Base-by-base conservation (phyloP, 2,888 invertebrate genomes). In the Cephus runcator region DNA sequence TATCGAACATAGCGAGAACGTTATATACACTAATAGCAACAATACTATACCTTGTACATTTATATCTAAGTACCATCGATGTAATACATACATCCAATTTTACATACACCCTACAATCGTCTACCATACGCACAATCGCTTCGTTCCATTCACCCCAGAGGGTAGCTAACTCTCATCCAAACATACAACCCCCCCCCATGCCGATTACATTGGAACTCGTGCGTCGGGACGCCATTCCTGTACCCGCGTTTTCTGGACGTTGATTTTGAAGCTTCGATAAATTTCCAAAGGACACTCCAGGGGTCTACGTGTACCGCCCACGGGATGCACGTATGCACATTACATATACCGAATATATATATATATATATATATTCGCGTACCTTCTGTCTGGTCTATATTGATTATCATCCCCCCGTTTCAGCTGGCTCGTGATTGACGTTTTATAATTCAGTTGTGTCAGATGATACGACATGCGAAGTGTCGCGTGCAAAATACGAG, bases 371-470 rank as follows among this genome's bases (percentile, higher is more conserved):
- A 40, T 40, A 40, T 40, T 40, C 40, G 40, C 15, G 15, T 40
- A 40, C 15, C 40, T 15, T 40, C 40, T 56, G 56, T 56, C 56
- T 56, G 56, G 56, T 56, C 71, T 12, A 12, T 77, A 35, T 76
- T 36, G 34, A 1, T 34, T 36, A 23, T 30, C 23, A 36, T 76
- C 33, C 40, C 69, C 69, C 34, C 68, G 69, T 75, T 79, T 56
- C 75, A 77, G 77, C 76, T 34, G 68, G 36, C 36, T 68, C 69
- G 34, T 84, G 85, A 88, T 85, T 86, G 87, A 88, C 86, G 83
- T 89, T 86, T 84, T 85, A 88, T 89, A 88, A 88, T 88, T 88
- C 84, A 86, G 83, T 86, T 86, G 83, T 81, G 84, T 81, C 83
- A 84, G 83, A 83, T 87, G 85, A 87, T 88, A 83, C 84, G 85